A percentile compares a stretch with the other conserved stretches of the same genome.
phyloP scores from a whole-genome alignment of 2,888 invertebrate genomes.

The Smittia sp. region DNA sequence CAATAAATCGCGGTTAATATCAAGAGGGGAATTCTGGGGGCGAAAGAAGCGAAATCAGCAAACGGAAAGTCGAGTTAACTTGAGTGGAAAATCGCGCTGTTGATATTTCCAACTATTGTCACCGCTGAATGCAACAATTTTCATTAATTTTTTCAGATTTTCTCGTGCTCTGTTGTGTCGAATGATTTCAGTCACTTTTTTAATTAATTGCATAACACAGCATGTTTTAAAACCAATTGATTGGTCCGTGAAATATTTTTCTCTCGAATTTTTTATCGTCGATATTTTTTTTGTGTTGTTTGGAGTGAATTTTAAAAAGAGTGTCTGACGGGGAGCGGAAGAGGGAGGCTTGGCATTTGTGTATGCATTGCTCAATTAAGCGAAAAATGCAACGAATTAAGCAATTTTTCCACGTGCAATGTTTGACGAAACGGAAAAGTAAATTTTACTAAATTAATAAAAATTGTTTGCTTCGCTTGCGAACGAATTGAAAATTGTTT shows the following conservation, averaged over 20 bases:
- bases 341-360: background rate
- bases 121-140: constrained; percentile 23
- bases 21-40: background rate
- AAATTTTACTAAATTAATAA: background rate
- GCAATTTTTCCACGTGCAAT: background rate
- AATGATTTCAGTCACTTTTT: constrained; percentile 34
- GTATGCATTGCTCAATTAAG: constrained; percentile 1
- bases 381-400: background rate
- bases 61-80: background rate
- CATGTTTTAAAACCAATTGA: constrained; percentile 34
- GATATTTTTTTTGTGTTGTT: background rate
- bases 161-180: background rate
- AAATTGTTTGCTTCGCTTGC: background rate
- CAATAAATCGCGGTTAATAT: background rate
- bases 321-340: background rate
- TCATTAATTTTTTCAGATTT: background rate
- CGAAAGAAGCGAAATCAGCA: background rate
- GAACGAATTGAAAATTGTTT: too few relatives aligned
- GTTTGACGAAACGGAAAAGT: background rate
- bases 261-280: background rate
- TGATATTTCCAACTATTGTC: background rate
- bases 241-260: constrained; percentile 15
- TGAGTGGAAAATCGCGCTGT: background rate
- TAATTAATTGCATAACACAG: constrained; percentile 38
- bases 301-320: background rate